These are phyloP conservation scores for Amphipyra berbera DNA, from an alignment of 2,888 invertebrate species.

Conservation along the genomic window DNA sequence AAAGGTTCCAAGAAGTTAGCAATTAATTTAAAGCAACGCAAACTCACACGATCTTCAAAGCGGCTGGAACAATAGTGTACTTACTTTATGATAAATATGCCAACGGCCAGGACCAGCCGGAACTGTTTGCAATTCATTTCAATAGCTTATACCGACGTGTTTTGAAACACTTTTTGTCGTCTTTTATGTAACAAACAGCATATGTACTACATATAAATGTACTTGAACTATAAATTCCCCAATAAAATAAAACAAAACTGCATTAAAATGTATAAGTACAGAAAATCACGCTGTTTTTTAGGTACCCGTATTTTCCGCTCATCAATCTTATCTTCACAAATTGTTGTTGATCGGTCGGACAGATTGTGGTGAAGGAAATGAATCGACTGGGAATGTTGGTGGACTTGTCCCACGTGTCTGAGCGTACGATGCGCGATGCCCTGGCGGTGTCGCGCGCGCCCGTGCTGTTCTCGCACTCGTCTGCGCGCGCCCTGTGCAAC, in stretches of 20 bases:
- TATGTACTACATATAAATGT: not conserved
- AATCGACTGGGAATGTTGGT: slow-evolving; percentile 97
- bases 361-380: slow-evolving; percentile 96
- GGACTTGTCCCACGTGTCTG: slow-evolving; percentile 95
- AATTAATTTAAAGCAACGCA: slow-evolving; percentile 72
- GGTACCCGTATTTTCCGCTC: slow-evolving; percentile 12
- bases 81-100: slow-evolving; percentile 74
- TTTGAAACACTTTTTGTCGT: slow-evolving; percentile 30
- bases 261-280: slow-evolving; percentile 19
- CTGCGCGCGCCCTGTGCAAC: slow-evolving; percentile 94
- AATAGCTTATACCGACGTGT: slow-evolving; percentile 36
- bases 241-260: slow-evolving; percentile 26
- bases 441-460: slow-evolving; percentile 94
- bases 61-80: slow-evolving; percentile 70
- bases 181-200: slow-evolving; percentile 1
- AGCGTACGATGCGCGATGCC: slow-evolving; percentile 95
- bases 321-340: slow-evolving; percentile 39
- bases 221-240: slow-evolving; percentile 6
- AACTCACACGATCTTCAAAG: slow-evolving; percentile 70
- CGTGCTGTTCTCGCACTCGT: slow-evolving; percentile 96
- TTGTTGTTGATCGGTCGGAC: slow-evolving; percentile 51
- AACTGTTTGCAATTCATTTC: slow-evolving; percentile 66
- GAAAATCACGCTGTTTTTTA: slow-evolving; percentile 11
- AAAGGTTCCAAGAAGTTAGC: slow-evolving; percentile 69
- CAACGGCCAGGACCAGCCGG: slow-evolving; percentile 59